phyloP scores from a whole-genome alignment of 2,888 invertebrate genomes.

The Pseudoips prasinana region DNA sequence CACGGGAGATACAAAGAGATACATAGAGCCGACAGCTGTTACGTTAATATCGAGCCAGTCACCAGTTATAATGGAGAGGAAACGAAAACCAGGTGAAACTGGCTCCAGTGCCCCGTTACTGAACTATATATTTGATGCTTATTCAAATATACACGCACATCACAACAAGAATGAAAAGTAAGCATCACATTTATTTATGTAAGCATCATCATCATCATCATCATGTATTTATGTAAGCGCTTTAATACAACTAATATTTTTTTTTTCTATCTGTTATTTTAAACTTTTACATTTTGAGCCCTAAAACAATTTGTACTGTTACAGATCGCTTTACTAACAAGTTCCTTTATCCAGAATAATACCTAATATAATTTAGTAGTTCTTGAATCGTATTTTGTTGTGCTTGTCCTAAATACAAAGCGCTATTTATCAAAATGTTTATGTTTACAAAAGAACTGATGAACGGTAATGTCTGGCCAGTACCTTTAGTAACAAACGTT shows the following conservation, averaged over 20 bases:
- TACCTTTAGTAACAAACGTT: constrained; percentile 9
- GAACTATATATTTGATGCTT: constrained; percentile 75
- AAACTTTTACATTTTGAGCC: no score
- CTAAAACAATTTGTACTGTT: no score
- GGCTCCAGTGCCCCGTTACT: constrained; percentile 71
- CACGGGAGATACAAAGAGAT: constrained; percentile 23
- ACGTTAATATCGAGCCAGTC: constrained; percentile 38
- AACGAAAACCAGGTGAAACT: constrained; percentile 63
- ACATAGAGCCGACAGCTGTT: constrained; percentile 39
- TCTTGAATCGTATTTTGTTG: no score
- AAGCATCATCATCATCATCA: no score
- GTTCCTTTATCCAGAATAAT: no score
- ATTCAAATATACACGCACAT: constrained; percentile 71
- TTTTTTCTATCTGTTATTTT: no score
- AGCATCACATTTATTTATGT: constrained; percentile 25
- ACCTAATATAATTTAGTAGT: no score
- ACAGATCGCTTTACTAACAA: no score
- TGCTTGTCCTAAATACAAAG: no score
- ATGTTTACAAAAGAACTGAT: constrained; percentile 21
- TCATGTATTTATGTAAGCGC: constrained; percentile 4
- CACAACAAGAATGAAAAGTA: constrained; percentile 72
- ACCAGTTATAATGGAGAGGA: constrained; percentile 49
- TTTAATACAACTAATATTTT: constrained; percentile 8
- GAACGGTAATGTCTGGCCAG: constrained; percentile 14
- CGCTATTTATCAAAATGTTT: no score